phyloP scores from a whole-genome alignment of 2,797 vertebrate genomes.

The Dallia pectoralis region DNA sequence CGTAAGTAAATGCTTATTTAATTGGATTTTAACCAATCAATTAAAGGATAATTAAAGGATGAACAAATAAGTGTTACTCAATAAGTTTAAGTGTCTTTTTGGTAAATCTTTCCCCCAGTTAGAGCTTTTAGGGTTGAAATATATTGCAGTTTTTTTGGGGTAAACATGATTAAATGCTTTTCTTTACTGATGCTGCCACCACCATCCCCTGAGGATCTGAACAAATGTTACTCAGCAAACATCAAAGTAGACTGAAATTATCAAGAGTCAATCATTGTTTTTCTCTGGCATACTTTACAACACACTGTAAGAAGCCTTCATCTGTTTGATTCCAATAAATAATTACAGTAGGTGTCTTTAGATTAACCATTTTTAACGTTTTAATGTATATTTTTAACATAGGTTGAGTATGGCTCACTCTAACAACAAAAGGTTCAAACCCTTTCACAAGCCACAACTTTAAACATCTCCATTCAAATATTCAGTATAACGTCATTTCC shows the following conservation, averaged over 20 bases:
- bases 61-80: too few relatives aligned
- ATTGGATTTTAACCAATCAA: too few relatives aligned
- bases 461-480: not conserved
- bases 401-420: not conserved
- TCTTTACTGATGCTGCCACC: conserved; percentile 46
- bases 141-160: too few relatives aligned
- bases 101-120: too few relatives aligned
- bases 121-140: too few relatives aligned
- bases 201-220: conserved; percentile 27
- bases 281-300: not conserved
- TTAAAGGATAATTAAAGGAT: too few relatives aligned
- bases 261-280: conserved; percentile 13
- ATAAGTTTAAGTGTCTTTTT: too few relatives aligned
- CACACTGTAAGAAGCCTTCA: not conserved
- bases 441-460: not conserved
- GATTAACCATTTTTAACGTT: not conserved
- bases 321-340: not conserved
- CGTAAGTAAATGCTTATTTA: too few relatives aligned
- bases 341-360: not conserved
- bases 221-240: conserved; percentile 20
- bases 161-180: conserved; percentile 56
- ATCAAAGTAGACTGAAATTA: conserved; percentile 13
- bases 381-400: not conserved
- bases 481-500: not conserved
- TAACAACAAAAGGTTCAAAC: not conserved